Evolutionary conservation across 2,888 invertebrate species (phyloP).

Genomic region (Psococerastis gibbosa): DNA sequence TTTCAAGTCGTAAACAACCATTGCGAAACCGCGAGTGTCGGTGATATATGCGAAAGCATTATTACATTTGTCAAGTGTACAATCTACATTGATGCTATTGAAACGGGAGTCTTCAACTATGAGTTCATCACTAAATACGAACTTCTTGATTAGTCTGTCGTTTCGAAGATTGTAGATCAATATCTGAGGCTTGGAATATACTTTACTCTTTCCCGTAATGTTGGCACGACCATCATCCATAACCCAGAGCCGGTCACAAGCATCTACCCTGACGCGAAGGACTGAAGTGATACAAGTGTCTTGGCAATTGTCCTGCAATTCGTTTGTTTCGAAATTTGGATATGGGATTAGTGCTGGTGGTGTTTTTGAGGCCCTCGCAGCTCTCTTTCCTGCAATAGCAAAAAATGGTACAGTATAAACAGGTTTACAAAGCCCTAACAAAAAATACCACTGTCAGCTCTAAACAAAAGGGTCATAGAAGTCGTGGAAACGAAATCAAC

Average conservation of each 20-base stretch:
- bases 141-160: constrained; percentile 47
- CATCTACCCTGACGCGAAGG: constrained; percentile 52
- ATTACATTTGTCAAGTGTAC: constrained; percentile 45
- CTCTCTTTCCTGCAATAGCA: too few relatives aligned
- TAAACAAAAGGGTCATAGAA: too few relatives aligned
- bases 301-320: constrained; percentile 7
- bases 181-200: constrained; percentile 43
- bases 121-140: constrained; percentile 43
- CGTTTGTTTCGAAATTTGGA: constrained; percentile 57
- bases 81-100: constrained; percentile 61
- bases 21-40: constrained; percentile 46
- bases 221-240: constrained; percentile 55
- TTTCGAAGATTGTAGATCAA: constrained; percentile 58
- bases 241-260: constrained; percentile 59
- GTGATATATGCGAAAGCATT: constrained; percentile 60
- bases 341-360: constrained; percentile 57
- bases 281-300: constrained; percentile 35
- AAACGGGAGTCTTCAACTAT: constrained; percentile 58
- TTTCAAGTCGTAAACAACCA: constrained; percentile 57
- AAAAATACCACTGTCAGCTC: too few relatives aligned
- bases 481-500: too few relatives aligned
- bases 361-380: too few relatives aligned
- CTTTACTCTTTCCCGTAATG: too few relatives aligned
- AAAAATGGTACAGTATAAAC: too few relatives aligned
- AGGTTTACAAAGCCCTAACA: too few relatives aligned